Evolutionary conservation across 35 echinoderm and acorn worm genomes (phyloP).

Genomic region (Heliocidaris erythrogramma): DNA sequence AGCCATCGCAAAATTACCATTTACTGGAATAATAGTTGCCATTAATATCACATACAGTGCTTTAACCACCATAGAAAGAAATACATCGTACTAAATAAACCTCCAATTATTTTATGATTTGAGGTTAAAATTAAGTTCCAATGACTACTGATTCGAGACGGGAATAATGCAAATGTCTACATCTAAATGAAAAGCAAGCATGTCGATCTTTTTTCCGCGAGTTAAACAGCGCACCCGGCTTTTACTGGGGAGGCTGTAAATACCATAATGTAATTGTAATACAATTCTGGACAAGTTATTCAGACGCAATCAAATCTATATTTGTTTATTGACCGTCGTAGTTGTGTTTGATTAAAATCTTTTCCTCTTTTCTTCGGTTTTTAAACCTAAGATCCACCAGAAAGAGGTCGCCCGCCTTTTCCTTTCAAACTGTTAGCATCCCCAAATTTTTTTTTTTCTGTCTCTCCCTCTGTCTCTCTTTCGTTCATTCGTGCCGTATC

Average conservation of each 20-base stretch:
- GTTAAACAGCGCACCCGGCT: not conserved
- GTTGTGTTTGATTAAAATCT: constrained; percentile 35
- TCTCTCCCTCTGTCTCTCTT: not conserved
- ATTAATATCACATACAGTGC: too few relatives aligned
- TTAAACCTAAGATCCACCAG: not conserved
- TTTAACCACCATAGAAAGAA: too few relatives aligned
- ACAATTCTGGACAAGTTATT: not conserved
- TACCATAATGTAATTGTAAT: not conserved
- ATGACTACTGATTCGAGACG: too few relatives aligned
- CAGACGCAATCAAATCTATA: not conserved
- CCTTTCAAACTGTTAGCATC: not conserved
- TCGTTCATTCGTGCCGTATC: not conserved
- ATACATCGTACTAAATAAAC: too few relatives aligned
- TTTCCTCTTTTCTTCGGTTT: not conserved
- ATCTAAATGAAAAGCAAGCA: too few relatives aligned
- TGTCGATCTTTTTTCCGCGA: not conserved
- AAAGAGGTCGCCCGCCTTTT: not conserved
- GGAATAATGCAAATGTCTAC: too few relatives aligned
- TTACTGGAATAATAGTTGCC: too few relatives aligned
- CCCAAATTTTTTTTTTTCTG: not conserved
- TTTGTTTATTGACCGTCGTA: constrained; percentile 35
- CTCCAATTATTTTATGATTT: too few relatives aligned
- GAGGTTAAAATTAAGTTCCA: too few relatives aligned
- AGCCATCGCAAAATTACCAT: too few relatives aligned
- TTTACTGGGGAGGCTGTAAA: not conserved